These are phyloP conservation scores for Chrysopilus asiliformis DNA, from an alignment of 2,888 invertebrate species.

Conservation along the genomic window DNA sequence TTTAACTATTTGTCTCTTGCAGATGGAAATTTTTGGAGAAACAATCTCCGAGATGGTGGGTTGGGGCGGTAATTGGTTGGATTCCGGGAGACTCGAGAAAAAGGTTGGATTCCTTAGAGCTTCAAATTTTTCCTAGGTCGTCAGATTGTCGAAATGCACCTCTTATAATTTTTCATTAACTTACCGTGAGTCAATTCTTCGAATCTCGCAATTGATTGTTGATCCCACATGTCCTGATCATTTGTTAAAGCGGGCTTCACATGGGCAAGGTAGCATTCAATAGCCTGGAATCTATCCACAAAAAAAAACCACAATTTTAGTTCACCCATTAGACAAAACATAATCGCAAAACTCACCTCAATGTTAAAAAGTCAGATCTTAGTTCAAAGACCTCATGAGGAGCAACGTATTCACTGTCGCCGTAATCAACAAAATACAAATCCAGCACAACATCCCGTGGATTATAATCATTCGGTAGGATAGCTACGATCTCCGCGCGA, in stretches of 20 bases:
- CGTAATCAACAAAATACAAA: conserved; percentile 78
- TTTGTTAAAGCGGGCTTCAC: conserved; percentile 44
- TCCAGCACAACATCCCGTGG: conserved; percentile 47
- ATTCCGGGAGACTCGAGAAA: too few species aligned
- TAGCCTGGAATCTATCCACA: conserved; percentile 49
- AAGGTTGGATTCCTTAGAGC: too few species aligned
- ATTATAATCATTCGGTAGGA: conserved; percentile 48
- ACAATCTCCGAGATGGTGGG: too few species aligned
- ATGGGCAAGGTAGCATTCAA: conserved; percentile 72
- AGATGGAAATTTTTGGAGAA: too few species aligned
- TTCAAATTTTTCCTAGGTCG: too few species aligned
- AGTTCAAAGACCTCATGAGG: conserved; percentile 56
- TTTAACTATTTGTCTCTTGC: too few species aligned
- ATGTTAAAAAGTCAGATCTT: conserved; percentile 47
- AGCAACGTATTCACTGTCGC: conserved; percentile 59
- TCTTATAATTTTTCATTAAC: not conserved
- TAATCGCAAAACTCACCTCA: conserved; percentile 22
- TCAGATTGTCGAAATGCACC: too few species aligned
- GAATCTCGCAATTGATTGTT: conserved; percentile 49
- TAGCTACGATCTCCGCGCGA: conserved; percentile 47
- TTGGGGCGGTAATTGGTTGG: too few species aligned
- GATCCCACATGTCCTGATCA: conserved; percentile 43
- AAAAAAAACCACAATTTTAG: not conserved
- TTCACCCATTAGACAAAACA: too few species aligned
- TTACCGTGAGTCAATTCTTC: conserved; percentile 54